phyloP scores from a whole-genome alignment of 2,797 vertebrate species.

The Gymnothorax reevesii region DNA sequence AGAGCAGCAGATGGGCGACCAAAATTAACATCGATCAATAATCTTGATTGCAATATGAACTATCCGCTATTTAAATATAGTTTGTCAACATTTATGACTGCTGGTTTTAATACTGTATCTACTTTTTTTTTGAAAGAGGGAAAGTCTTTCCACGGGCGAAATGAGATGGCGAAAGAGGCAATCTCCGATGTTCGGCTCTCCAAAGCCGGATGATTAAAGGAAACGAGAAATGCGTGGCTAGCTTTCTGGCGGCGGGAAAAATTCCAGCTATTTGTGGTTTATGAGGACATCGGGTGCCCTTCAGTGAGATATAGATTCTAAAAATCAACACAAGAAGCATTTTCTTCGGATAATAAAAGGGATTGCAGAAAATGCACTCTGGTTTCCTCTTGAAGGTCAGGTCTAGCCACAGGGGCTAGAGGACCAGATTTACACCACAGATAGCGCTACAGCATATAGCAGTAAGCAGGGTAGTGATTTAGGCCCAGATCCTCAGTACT shows the following conservation, averaged over 20 bases:
- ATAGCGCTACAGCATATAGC: not conserved
- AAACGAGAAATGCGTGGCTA: not conserved
- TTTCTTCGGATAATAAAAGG: slow-evolving; percentile 8
- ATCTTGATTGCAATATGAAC: not conserved
- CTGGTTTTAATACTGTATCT: not conserved
- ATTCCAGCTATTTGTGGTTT: not conserved
- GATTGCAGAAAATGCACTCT: not conserved
- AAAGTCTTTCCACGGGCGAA: not conserved
- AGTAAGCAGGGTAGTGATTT: slow-evolving; percentile 11
- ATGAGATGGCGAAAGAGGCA: not conserved
- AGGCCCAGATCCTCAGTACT: not conserved
- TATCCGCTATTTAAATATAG: not conserved
- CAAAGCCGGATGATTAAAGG: not conserved
- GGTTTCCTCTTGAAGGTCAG: slow-evolving; percentile 8
- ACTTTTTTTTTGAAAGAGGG: not conserved
- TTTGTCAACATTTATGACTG: not conserved
- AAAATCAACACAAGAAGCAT: not conserved
- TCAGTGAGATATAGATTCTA: slow-evolving; percentile 1
- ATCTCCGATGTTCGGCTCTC: not conserved
- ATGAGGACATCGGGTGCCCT: not conserved
- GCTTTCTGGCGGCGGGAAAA: not conserved
- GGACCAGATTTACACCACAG: slow-evolving; percentile 11
- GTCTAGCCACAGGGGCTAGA: not conserved
- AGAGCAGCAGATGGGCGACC: not conserved
- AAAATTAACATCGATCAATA: not conserved